Evolutionary conservation across 2,113 vertebrate species (phyloP), one percentile per base, ranked within the genome.

Genomic region (Dendropsophus ebraccatus): DNA sequence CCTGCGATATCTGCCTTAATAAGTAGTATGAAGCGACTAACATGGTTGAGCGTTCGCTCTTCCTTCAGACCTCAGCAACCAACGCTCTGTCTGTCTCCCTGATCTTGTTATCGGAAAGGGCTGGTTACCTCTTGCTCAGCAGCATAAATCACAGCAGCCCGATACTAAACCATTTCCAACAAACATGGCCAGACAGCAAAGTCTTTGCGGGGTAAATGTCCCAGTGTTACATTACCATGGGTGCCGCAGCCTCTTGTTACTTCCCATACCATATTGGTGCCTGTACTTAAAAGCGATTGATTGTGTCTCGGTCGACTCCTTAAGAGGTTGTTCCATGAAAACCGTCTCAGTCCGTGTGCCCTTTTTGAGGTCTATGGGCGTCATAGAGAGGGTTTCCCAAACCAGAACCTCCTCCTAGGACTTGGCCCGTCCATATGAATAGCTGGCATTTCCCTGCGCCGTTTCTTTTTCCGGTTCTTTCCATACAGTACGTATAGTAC

Each of bases 1-100:
- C 49, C 37, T 72, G 84, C 35, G 28, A 69, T 81, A 70, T 58
- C 76, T 80, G 84, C 76, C 84, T 86, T 86, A 86, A 86, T 32
- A 28, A 10, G n/a, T 52, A 58, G 75, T 56, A 14, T 62, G 37
- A 47, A 84, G 30, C 50, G 56, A 35, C 54, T 70, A 54, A 79
- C 49, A 21, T n/a, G 8, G 21, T 25, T 17, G 70, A 32, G 37
- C 54, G 23, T 41, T 19, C 1, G 13, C 58, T 79, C 82, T 75
- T 75, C 23, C 82, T 75, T 84, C 82, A 62, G 72, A 84, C 54
- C 72, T 84, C 82, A 84, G 54, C 70, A 62, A 60, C 41, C 58
- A 65, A 37, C n/a, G 37, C 78, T 81, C 21, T 17, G 23, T 80
- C 81, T 45, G 81, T 65, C 52, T 28, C 80, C 62, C 32, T 47